Conservation (phyloP, 1,140 invertebrate species). For the Cydia splendana region DNA sequence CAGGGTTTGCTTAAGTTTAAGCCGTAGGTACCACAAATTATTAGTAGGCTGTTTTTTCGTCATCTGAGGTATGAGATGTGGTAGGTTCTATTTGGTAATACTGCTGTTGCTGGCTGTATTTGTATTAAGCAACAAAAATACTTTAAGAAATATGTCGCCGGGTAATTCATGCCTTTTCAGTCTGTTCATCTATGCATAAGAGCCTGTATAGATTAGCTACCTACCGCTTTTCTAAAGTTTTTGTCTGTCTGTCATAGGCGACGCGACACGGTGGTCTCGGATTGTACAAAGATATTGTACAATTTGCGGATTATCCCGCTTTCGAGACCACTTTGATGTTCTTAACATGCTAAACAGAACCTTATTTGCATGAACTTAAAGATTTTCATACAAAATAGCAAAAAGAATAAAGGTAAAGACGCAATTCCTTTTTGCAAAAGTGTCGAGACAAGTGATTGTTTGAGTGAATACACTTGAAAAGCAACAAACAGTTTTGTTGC, state of each 20-base stretch:
- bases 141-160: not conserved
- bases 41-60: no score
- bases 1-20: no score
- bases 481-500: not conserved
- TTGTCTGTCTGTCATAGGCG: slow-evolving; percentile 17
- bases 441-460: slow-evolving; percentile 6
- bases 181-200: not conserved
- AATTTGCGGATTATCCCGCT: slow-evolving; percentile 23
- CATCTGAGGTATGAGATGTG: no score
- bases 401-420: not conserved
- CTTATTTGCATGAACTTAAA: not conserved
- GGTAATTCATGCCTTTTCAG: not conserved
- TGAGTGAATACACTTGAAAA: slow-evolving; percentile 29
- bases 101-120: no score
- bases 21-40: no score
- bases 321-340: slow-evolving; percentile 6
- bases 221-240: not conserved
- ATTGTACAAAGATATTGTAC: slow-evolving; percentile 23
- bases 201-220: not conserved
- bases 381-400: not conserved
- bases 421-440: slow-evolving; percentile 1
- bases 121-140: no score
- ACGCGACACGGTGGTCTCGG: slow-evolving; percentile 13
- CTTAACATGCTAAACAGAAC: slow-evolving; percentile 10
- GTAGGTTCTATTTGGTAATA: no score